Percentiles rank a stretch among this genome's conserved stretches.
phyloP scores from a whole-genome alignment of 2,797 vertebrate species.

The Babyrousa celebensis region DNA sequence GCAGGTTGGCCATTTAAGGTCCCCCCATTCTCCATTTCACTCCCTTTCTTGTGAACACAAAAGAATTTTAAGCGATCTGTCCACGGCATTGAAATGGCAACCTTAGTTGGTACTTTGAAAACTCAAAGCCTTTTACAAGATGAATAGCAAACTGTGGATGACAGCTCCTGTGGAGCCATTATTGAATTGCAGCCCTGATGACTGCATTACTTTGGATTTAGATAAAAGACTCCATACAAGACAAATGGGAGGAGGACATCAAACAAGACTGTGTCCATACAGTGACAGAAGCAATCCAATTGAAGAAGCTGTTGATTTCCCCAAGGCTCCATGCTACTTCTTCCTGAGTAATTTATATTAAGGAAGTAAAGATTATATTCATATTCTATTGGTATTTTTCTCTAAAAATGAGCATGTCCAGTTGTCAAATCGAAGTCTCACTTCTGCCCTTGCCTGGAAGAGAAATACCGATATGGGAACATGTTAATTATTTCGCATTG shows the following conservation, averaged over 20 bases:
- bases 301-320: conserved; percentile 97
- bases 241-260: conserved; percentile 98
- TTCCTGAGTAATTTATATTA: conserved; percentile 96
- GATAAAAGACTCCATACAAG: conserved; percentile 99
- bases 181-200: conserved; percentile 98
- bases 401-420: conserved; percentile 88
- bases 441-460: conserved; percentile 81
- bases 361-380: conserved; percentile 92
- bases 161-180: conserved; percentile 97
- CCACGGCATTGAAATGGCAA: conserved; percentile 91
- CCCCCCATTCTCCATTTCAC: conserved; percentile 89
- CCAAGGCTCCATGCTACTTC: conserved; percentile 95
- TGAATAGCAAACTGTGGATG: conserved; percentile 98
- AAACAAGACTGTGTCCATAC: conserved; percentile 98
- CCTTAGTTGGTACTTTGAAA: conserved; percentile 96
- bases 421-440: conserved; percentile 84
- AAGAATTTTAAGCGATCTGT: conserved; percentile 91
- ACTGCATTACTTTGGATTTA: conserved; percentile 99
- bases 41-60: conserved; percentile 91
- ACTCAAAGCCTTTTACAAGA: conserved; percentile 97
- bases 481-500: conserved; percentile 89
- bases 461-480: conserved; percentile 81
- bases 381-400: conserved; percentile 89
- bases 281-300: conserved; percentile 98
- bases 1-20: conserved; percentile 88